phyloP scores from a whole-genome alignment of 2,888 invertebrate species.

The Dynastes maya region DNA sequence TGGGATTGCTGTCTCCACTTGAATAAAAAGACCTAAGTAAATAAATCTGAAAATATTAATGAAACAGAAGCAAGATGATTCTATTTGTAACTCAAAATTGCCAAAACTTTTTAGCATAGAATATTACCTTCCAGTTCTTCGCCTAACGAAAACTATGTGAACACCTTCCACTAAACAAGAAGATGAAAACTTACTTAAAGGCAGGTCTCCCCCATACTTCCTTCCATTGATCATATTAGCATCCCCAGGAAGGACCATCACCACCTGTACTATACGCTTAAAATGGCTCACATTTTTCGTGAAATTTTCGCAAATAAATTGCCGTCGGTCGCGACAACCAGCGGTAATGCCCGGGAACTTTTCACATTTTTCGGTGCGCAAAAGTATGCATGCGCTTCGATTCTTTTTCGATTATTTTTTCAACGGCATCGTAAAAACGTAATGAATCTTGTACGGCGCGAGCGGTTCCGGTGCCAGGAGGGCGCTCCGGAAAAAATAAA shows the following conservation, averaged over 20 bases:
- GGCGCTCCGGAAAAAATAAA: not conserved
- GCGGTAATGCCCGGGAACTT: not conserved
- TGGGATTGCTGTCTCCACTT: no score
- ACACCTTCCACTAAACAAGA: no score
- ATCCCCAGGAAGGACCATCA: not conserved
- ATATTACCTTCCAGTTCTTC: no score
- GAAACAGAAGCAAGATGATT: no score
- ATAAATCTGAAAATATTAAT: no score
- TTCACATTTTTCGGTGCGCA: conserved; percentile 19
- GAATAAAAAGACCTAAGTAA: no score
- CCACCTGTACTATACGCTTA: not conserved
- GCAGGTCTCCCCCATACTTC: no score
- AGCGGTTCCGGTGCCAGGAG: conserved; percentile 3
- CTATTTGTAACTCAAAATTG: no score
- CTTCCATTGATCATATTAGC: no score
- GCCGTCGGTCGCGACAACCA: not conserved
- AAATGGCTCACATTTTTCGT: not conserved
- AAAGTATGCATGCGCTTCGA: conserved; percentile 33
- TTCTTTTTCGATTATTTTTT: conserved; percentile 42
- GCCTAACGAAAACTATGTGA: no score
- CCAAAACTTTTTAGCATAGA: not conserved
- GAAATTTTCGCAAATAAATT: conserved; percentile 23
- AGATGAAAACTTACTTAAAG: no score
- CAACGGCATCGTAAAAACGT: conserved; percentile 35
- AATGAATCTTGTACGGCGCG: conserved; percentile 37